Conservation (phyloP, 30 jellyfish, hydroid and myxozoan genomes). For the Aurelia aurita region DNA sequence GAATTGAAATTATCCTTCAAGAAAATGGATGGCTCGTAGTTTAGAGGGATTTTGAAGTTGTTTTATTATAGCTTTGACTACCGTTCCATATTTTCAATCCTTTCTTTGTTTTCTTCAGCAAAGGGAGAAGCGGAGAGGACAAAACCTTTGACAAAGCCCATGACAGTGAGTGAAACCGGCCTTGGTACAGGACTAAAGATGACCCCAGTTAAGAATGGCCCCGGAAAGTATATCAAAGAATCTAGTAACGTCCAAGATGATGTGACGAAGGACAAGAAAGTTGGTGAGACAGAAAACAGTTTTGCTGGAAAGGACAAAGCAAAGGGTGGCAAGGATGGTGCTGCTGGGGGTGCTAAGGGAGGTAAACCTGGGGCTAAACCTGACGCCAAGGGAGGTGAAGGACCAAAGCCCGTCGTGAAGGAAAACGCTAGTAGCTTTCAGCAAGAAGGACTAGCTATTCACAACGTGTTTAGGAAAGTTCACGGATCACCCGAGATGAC, state of each 20-base stretch:
- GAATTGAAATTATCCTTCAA: too few species aligned
- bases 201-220: neutral
- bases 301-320: conserved; percentile 25
- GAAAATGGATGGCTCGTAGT: too few species aligned
- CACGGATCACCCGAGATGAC: conserved; percentile 90
- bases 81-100: too few species aligned
- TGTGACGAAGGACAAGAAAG: conserved; percentile 11
- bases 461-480: conserved; percentile 79
- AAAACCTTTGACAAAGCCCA: conserved; percentile 20
- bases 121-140: conserved; percentile 3
- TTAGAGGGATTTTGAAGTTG: too few species aligned
- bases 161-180: conserved; percentile 7
- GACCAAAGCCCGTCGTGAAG: neutral
- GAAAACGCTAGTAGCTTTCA: conserved; percentile 29
- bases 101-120: too few species aligned
- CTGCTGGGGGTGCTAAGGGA: conserved; percentile 8
- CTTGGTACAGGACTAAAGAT: neutral
- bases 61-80: too few species aligned
- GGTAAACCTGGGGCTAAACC: neutral
- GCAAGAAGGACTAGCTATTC: conserved; percentile 84
- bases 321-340: conserved; percentile 8
- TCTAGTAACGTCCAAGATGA: neutral
- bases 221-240: neutral
- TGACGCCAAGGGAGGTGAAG: neutral
- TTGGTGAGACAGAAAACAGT: neutral